Percentiles rank a stretch among this genome's conserved stretches.
phyloP scores from a whole-genome alignment of 2,113 vertebrate genomes.

The Nettapus auritus region DNA sequence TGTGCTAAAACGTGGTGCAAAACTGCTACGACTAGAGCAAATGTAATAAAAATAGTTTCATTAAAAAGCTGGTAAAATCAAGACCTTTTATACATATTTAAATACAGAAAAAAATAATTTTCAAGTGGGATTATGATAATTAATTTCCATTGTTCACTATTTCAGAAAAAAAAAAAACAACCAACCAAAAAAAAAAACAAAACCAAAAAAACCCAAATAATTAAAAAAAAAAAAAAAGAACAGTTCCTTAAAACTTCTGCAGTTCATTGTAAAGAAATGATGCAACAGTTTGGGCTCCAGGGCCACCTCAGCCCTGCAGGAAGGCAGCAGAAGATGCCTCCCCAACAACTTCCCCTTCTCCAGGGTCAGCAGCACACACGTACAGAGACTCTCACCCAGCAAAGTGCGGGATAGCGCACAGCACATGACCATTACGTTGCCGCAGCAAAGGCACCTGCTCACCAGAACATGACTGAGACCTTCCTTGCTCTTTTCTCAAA shows the following conservation, averaged over 20 bases:
- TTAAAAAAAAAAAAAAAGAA: background rate
- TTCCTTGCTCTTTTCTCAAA: background rate
- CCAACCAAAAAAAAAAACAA: too few relatives aligned
- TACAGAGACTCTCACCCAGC: background rate
- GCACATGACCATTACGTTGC: background rate
- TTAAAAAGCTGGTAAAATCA: background rate
- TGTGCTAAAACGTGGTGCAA: background rate
- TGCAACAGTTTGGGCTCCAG: background rate
- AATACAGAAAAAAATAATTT: background rate
- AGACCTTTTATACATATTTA: background rate
- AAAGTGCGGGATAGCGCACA: background rate
- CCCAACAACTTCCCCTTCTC: background rate
- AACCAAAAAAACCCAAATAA: too few relatives aligned
- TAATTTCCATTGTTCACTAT: background rate
- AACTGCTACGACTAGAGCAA: background rate
- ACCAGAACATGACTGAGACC: constrained; percentile 10
- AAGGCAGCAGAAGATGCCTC: background rate
- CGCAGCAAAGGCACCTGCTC: constrained; percentile 38
- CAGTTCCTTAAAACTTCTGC: background rate
- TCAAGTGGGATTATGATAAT: background rate
- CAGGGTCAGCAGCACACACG: fast-evolving
- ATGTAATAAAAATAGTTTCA: background rate
- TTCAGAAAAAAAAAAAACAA: background rate
- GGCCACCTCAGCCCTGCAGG: background rate
- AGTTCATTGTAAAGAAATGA: background rate